phyloP scores from a whole-genome alignment of 2,888 invertebrate genomes.

The Mimumesa dahlbomi region DNA sequence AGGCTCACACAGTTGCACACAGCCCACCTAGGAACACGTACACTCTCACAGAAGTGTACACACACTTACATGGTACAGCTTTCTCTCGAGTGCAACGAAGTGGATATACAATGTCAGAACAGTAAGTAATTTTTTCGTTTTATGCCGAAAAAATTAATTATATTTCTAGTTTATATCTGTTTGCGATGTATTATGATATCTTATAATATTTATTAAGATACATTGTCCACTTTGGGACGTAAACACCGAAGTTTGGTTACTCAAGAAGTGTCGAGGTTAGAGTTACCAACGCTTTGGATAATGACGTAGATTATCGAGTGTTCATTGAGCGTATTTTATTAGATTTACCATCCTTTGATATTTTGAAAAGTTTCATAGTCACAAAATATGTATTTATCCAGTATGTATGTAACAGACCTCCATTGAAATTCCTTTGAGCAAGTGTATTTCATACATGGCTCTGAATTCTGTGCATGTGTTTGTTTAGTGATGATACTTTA shows the following conservation, averaged over 20 bases:
- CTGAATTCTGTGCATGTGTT: too few relatives aligned
- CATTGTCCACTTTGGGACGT: neutral
- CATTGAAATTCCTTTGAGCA: neutral
- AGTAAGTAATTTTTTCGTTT: constrained; percentile 67
- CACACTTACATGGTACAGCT: too few relatives aligned
- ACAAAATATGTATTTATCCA: too few relatives aligned
- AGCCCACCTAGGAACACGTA: too few relatives aligned
- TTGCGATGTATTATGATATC: too few relatives aligned
- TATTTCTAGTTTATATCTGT: neutral
- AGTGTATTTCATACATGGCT: too few relatives aligned
- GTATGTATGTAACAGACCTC: too few relatives aligned
- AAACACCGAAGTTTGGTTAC: neutral
- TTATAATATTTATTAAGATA: too few relatives aligned
- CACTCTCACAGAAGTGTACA: too few relatives aligned
- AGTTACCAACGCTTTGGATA: constrained; percentile 54
- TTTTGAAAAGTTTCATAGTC: too few relatives aligned
- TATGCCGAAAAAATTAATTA: neutral
- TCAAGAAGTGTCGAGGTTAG: constrained; percentile 64
- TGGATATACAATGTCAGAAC: constrained; percentile 73
- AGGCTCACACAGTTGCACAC: too few relatives aligned
- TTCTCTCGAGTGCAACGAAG: constrained; percentile 25
- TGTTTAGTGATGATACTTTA: constrained; percentile 77
- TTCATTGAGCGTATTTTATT: neutral
- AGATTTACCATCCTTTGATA: too few relatives aligned
- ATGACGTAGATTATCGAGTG: constrained; percentile 65